phyloP scores from a whole-genome alignment of 2,113 vertebrate genomes.

The Psittacara wagleri region DNA sequence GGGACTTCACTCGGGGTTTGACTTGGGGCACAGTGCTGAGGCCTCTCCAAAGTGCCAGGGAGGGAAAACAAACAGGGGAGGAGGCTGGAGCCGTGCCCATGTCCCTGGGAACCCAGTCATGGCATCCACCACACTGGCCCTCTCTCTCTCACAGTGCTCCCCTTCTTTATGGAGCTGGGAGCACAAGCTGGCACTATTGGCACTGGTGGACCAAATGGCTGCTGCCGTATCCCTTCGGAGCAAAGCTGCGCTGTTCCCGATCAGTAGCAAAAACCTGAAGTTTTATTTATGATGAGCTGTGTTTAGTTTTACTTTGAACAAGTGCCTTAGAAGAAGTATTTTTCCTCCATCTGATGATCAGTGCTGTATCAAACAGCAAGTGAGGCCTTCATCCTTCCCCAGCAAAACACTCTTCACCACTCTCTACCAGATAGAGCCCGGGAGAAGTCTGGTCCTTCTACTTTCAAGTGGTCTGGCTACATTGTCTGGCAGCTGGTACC shows the following conservation, averaged over 20 bases:
- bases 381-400: conserved; percentile 63
- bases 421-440: not conserved
- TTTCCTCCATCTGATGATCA: conserved; percentile 69
- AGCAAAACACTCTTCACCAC: not conserved
- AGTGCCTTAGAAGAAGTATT: conserved; percentile 88
- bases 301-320: conserved; percentile 78
- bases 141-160: not conserved
- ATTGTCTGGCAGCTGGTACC: not conserved
- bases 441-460: conserved; percentile 34
- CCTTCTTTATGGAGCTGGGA: not conserved
- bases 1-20: not conserved
- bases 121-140: not conserved
- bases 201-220: not conserved
- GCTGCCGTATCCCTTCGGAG: not conserved
- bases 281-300: conserved; percentile 59
- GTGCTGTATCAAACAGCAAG: conserved; percentile 57
- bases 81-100: not conserved
- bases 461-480: conserved; percentile 50
- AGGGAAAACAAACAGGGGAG: not conserved
- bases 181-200: not conserved
- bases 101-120: not conserved
- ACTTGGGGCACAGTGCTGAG: not conserved
- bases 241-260: not conserved
- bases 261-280: not conserved
- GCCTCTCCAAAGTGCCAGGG: not conserved